These are phyloP conservation scores for Pipistrellus pipistrellus DNA, from an alignment of 2,797 vertebrate species.

Conservation along the genomic window DNA sequence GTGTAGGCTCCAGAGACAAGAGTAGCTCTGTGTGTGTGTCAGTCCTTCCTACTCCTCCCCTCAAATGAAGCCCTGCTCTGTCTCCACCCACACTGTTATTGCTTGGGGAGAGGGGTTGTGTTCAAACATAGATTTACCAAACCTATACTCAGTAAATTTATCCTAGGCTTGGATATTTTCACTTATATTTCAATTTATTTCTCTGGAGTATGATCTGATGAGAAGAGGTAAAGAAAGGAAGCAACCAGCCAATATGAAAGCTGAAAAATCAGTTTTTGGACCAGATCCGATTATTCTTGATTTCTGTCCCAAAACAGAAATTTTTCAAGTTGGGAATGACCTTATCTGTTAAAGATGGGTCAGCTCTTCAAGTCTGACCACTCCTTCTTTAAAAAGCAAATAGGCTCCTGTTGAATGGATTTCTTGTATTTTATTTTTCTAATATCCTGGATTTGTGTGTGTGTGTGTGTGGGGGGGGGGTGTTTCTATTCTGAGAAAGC, in stretches of 20 bases:
- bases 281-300: background rate
- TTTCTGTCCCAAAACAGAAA: background rate
- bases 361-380: background rate
- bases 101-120: background rate
- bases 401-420: background rate
- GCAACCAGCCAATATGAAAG: background rate
- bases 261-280: background rate
- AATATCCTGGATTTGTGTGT: background rate
- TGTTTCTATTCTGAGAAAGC: background rate
- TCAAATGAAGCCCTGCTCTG: background rate
- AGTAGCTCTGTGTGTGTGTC: background rate
- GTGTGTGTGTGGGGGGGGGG: fast-evolving
- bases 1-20: background rate
- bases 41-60: background rate
- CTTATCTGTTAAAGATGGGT: background rate
- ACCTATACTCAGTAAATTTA: background rate
- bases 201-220: background rate
- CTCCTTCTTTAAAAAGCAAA: background rate
- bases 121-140: constrained; percentile 9
- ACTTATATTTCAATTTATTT: constrained; percentile 24
- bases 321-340: constrained; percentile 24
- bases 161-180: background rate
- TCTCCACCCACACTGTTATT: background rate
- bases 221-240: constrained; percentile 23
- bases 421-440: constrained; percentile 47